Conservation (phyloP, 2,888 invertebrate genomes). For the Phrixothrix hirtus region DNA sequence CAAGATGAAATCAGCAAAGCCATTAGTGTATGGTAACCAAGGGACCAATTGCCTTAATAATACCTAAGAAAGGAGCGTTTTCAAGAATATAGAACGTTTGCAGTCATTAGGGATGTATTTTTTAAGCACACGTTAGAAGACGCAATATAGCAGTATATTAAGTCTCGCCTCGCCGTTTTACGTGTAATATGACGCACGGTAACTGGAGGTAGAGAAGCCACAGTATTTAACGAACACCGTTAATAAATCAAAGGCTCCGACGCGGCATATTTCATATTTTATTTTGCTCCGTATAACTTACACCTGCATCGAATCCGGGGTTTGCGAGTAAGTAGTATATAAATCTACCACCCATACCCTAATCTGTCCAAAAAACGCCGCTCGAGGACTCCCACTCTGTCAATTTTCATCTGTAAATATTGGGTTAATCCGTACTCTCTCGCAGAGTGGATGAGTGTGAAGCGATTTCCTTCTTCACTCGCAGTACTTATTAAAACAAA, state of each 20-base stretch:
- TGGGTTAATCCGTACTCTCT: conserved; percentile 53
- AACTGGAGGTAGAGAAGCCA: conserved; percentile 35
- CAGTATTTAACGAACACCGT: conserved; percentile 52
- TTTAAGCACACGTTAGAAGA: conserved; percentile 13
- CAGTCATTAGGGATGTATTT: conserved; percentile 15
- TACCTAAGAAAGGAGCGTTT: conserved; percentile 33
- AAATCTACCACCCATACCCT: conserved; percentile 42
- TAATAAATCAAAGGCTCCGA: conserved; percentile 55
- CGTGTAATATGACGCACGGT: conserved; percentile 29
- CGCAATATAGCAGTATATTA: conserved; percentile 22
- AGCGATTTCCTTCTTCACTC: conserved; percentile 49
- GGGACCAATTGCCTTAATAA: conserved; percentile 56
- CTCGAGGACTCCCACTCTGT: conserved; percentile 42
- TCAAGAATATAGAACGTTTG: conserved; percentile 11
- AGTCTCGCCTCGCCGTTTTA: conserved; percentile 20
- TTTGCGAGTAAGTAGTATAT: conserved; percentile 34
- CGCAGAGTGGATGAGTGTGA: conserved; percentile 40
- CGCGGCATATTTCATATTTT: conserved; percentile 55
- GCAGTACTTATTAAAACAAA: conserved; percentile 55
- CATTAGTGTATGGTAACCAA: conserved; percentile 55
- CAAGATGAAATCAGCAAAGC: conserved; percentile 51
- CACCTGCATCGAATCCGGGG: conserved; percentile 48
- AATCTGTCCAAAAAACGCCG: conserved; percentile 45
- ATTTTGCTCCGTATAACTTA: conserved; percentile 51
- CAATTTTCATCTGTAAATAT: conserved; percentile 59